A percentile compares a stretch with the other conserved stretches of the same genome.
Evolutionary conservation across 2,888 invertebrate genomes (phyloP).

Genomic region (Limnephilus rhombicus): DNA sequence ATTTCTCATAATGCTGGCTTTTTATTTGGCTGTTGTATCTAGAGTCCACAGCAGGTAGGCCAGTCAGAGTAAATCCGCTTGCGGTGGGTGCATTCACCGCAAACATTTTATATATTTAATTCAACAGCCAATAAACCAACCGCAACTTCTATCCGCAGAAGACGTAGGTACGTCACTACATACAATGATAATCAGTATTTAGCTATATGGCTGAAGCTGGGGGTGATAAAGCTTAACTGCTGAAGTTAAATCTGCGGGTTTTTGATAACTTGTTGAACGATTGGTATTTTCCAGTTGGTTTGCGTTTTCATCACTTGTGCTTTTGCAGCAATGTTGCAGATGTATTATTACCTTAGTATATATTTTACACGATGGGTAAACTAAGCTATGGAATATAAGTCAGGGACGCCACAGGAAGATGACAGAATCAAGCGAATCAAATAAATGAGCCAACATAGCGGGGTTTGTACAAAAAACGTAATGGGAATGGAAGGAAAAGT

Average conservation of each 20-base stretch:
- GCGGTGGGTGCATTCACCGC: background rate
- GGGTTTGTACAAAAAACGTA: background rate
- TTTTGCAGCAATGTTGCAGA: no score
- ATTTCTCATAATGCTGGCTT: background rate
- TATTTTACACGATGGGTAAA: background rate
- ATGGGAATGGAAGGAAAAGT: background rate
- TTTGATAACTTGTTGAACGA: background rate
- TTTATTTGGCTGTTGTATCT: background rate
- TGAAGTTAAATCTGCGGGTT: background rate
- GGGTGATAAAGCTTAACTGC: background rate
- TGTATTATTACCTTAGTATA: background rate
- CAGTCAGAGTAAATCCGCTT: background rate
- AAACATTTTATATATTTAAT: background rate
- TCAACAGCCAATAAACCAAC: background rate
- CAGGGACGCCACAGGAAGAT: background rate
- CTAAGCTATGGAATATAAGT: background rate
- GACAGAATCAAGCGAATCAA: background rate
- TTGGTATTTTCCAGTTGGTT: background rate
- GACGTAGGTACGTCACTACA: background rate
- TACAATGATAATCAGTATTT: background rate
- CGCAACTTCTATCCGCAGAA: background rate
- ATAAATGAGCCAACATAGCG: background rate
- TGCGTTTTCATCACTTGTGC: background rate
- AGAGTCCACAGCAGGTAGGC: background rate
- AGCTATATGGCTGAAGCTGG: background rate